Evolutionary conservation across 2,113 vertebrate genomes (phyloP).

Genomic region (Halichoerus grypus): DNA sequence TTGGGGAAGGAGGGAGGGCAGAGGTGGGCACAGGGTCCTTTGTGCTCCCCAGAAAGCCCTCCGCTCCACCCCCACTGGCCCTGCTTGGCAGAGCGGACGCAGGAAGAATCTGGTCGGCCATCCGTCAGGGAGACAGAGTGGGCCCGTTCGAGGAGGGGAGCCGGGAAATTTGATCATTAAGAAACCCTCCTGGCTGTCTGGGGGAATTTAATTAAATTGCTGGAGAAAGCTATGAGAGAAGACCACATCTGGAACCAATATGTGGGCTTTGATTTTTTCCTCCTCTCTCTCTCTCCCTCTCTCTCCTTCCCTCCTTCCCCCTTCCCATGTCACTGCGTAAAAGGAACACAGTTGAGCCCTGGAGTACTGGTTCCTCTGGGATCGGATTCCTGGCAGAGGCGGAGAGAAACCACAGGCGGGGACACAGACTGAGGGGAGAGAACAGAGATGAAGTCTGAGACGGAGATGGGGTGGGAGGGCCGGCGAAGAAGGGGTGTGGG

Average conservation of each 20-base stretch:
- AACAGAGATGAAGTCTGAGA: neutral
- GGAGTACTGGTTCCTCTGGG: constrained; percentile 82
- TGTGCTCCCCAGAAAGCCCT: neutral
- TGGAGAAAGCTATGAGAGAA: constrained; percentile 85
- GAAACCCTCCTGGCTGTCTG: constrained; percentile 92
- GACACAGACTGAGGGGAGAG: constrained; percentile 59
- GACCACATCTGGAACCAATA: constrained; percentile 93
- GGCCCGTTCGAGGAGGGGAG: constrained; percentile 86
- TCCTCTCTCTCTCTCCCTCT: constrained; percentile 53
- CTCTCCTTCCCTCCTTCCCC: constrained; percentile 53
- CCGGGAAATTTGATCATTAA: constrained; percentile 93
- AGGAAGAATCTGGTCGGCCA: constrained; percentile 84
- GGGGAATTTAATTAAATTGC: constrained; percentile 95
- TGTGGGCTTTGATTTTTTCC: constrained; percentile 88
- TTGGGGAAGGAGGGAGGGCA: neutral
- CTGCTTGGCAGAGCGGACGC: constrained; percentile 76
- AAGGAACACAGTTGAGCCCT: constrained; percentile 80
- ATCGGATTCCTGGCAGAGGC: constrained; percentile 83
- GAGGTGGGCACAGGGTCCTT: neutral
- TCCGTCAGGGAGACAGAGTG: constrained; percentile 89
- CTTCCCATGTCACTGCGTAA: constrained; percentile 84
- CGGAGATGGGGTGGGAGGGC: neutral
- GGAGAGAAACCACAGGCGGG: constrained; percentile 50
- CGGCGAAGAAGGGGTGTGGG: neutral
- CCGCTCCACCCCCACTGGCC: constrained; percentile 35